A percentile compares a stretch with the other conserved stretches of the same genome.
phyloP scores from a whole-genome alignment of 2,888 invertebrate species.

The Spialia ferax region DNA sequence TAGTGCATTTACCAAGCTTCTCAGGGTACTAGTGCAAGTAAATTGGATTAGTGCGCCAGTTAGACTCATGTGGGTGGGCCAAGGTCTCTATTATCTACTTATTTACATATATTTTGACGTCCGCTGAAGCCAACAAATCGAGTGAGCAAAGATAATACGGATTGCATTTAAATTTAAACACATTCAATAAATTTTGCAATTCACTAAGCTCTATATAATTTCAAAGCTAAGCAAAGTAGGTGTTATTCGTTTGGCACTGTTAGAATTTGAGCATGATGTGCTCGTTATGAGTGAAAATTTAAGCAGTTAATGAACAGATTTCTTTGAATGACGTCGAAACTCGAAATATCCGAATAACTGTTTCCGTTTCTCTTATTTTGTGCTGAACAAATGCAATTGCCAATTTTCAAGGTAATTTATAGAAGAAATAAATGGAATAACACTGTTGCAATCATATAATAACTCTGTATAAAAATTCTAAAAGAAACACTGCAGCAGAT shows the following conservation, averaged over 20 bases:
- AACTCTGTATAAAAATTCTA: no score
- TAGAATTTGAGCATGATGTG: no score
- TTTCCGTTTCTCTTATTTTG: no score
- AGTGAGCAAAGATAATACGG: slow-evolving; percentile 11
- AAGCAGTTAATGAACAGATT: no score
- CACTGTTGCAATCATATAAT: no score
- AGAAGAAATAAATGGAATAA: no score
- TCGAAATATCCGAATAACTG: no score
- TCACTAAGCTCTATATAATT: not conserved
- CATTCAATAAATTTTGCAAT: not conserved
- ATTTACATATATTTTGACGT: slow-evolving; percentile 44
- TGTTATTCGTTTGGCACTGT: not conserved
- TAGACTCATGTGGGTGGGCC: slow-evolving; percentile 56
- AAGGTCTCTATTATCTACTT: slow-evolving; percentile 64
- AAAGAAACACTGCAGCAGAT: not conserved
- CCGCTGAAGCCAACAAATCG: slow-evolving; percentile 58
- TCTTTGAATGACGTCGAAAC: no score
- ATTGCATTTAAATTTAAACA: not conserved
- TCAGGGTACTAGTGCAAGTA: slow-evolving; percentile 46
- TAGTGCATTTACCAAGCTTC: slow-evolving; percentile 46
- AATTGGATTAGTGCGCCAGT: slow-evolving; percentile 71
- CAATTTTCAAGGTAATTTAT: no score
- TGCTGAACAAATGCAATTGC: no score
- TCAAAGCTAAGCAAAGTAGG: not conserved
- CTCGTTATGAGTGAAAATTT: no score